Evolutionary conservation across 2,113 vertebrate species (phyloP).

Genomic region (Siphamia tubifer): DNA sequence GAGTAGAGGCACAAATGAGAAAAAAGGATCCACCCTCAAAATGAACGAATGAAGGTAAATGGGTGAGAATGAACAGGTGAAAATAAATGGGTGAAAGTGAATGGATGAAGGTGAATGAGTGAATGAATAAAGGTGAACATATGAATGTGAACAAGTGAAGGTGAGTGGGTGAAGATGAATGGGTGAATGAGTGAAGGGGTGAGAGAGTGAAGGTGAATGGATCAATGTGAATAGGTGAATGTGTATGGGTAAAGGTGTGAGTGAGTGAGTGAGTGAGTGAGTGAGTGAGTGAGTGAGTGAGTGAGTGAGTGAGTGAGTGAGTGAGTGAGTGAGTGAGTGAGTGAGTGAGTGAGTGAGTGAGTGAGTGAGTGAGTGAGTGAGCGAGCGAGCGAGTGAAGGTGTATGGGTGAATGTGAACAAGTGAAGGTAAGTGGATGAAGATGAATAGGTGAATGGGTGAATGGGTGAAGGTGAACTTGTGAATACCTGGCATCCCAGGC

Average conservation of each 20-base stretch:
- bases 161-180: background rate
- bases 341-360: too few relatives aligned
- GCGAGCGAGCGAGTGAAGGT: background rate
- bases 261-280: background rate
- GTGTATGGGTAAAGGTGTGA: background rate
- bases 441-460: too few relatives aligned
- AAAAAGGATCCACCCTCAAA: background rate
- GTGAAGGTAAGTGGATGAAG: background rate
- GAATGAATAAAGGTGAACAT: background rate
- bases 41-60: background rate
- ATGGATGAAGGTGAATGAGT: background rate
- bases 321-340: too few relatives aligned
- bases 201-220: background rate
- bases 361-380: too few relatives aligned
- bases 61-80: background rate
- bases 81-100: background rate
- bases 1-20: background rate
- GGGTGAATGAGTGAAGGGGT: background rate
- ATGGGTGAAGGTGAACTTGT: background rate
- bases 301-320: too few relatives aligned
- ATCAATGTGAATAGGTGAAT: background rate
- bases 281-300: too few relatives aligned
- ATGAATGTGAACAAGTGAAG: background rate
- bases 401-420: background rate
- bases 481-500: constrained; percentile 89